A percentile compares a stretch with the other conserved stretches of the same genome.
Conservation (phyloP, 2,888 invertebrate genomes). For the Drosophila quinaria region DNA sequence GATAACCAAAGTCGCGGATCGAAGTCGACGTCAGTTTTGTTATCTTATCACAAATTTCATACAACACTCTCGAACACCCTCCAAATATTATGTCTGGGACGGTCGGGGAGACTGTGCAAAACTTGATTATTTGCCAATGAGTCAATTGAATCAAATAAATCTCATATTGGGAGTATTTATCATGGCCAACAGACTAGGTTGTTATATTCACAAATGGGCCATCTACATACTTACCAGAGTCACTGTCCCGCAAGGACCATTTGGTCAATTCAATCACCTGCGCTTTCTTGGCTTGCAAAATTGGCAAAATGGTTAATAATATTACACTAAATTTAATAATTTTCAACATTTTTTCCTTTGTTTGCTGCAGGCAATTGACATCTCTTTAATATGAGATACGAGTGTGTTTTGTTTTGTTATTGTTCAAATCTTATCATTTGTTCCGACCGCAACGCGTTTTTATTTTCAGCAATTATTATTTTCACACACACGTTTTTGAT, state of each 20-base stretch:
- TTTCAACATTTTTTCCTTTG: slow-evolving; percentile 42
- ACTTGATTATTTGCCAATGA: slow-evolving; percentile 43
- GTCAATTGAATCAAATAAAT: slow-evolving; percentile 48
- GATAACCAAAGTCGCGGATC: slow-evolving; percentile 25
- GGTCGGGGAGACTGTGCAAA: slow-evolving; percentile 37
- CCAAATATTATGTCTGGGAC: slow-evolving; percentile 14
- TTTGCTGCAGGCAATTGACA: slow-evolving; percentile 21
- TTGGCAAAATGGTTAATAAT: slow-evolving; percentile 11
- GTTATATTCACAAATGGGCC: background rate
- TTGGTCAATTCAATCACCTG: slow-evolving; percentile 70
- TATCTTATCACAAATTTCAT: slow-evolving; percentile 61
- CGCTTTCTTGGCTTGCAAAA: slow-evolving; percentile 54
- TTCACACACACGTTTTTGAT: slow-evolving; percentile 33
- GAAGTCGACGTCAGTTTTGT: slow-evolving; percentile 42
- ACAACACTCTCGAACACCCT: too few relatives aligned
- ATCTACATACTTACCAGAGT: slow-evolving; percentile 77
- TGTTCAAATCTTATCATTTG: slow-evolving; percentile 48
- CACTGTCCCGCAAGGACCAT: slow-evolving; percentile 77
- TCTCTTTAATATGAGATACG: slow-evolving; percentile 7
- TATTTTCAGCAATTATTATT: slow-evolving; percentile 5
- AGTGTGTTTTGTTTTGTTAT: slow-evolving; percentile 18
- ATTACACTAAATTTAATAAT: slow-evolving; percentile 15
- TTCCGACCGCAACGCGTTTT: background rate
- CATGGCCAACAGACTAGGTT: background rate
- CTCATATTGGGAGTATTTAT: slow-evolving; percentile 14